Base-by-base conservation (phyloP, 2,113 vertebrate genomes). In the Galemys pyrenaicus region DNA sequence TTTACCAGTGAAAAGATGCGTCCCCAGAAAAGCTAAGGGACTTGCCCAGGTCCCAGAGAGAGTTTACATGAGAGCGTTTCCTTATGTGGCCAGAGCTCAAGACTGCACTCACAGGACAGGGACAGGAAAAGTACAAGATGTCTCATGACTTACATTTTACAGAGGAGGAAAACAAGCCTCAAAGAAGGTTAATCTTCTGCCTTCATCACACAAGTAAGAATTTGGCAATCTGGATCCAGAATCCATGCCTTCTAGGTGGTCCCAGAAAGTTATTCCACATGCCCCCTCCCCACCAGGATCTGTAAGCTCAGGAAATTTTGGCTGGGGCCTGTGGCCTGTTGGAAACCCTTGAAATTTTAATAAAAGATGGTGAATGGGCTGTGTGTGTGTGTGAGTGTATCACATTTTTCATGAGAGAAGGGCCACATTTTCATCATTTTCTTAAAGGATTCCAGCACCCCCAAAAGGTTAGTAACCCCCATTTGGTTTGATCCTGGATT, bases 251-350 rank as follows among this genome's bases (percentile, higher is more conserved):
- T 49, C 9, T 12, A 44, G 46, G 13, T 67, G 85, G 8, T 56
- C 70, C 62, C 35, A 88, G 44, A 79, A 71, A 85, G 49, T n/a
- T 44, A 44, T 30, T 17, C 2, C 8, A 60, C 39, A 16, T 37
- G 86, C 11, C 22, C n/a, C 15, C 37, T 80, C 46, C 39, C 62
- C 24, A n/a, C n/a, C 30, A 71, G 41, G 60, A 79, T 85, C 44
- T 51, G 95, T 85, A 77, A 89, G 81, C 41, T 68, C 62, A 67
- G 67, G 10, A 62, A 64, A n/a, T 90, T 87, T 26, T 68, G 56
- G 9, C 22, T 28, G 49, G 26, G 15, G 6, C 22, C 28, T 71
- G 19, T 1, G 12, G 28, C 16, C 9, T 30, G 3, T 2, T 56
- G 77, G 65, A 5, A 56, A 32, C 37, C n/a, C 24, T 39, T 5